These are phyloP conservation scores for Lepus timidus DNA, from an alignment of 2,113 vertebrate species.

Conservation along the genomic window DNA sequence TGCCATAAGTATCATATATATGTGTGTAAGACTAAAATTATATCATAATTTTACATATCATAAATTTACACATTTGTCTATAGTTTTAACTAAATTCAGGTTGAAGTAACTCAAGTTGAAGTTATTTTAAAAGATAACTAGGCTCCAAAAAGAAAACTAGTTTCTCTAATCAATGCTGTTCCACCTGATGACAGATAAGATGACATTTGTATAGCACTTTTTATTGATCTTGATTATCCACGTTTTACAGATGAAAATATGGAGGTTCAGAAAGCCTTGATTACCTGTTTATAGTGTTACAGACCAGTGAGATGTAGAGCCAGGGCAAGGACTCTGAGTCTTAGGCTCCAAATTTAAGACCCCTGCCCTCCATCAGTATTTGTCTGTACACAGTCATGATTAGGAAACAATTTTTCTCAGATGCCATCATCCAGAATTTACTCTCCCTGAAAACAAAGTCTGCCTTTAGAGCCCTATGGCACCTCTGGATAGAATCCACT, in stretches of 20 bases:
- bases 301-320: neutral
- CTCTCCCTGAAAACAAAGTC: conserved; percentile 41
- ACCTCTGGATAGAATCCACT: conserved; percentile 50
- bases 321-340: neutral
- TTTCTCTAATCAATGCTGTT: neutral
- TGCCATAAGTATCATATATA: neutral
- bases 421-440: conserved; percentile 26
- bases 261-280: neutral
- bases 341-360: neutral
- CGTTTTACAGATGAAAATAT: neutral
- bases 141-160: neutral
- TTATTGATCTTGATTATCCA: neutral
- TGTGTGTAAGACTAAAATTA: neutral
- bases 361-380: neutral
- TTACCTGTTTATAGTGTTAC: neutral
- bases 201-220: neutral
- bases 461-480: neutral
- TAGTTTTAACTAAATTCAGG: conserved; percentile 61
- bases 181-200: neutral
- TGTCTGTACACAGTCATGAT: neutral
- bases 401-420: neutral
- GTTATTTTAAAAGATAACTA: conserved; percentile 10
- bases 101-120: conserved; percentile 50
- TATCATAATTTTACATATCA: neutral
- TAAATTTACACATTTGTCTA: conserved; percentile 38